Conservation (phyloP, 2,113 vertebrate species). For the Nerophis ophidion region DNA sequence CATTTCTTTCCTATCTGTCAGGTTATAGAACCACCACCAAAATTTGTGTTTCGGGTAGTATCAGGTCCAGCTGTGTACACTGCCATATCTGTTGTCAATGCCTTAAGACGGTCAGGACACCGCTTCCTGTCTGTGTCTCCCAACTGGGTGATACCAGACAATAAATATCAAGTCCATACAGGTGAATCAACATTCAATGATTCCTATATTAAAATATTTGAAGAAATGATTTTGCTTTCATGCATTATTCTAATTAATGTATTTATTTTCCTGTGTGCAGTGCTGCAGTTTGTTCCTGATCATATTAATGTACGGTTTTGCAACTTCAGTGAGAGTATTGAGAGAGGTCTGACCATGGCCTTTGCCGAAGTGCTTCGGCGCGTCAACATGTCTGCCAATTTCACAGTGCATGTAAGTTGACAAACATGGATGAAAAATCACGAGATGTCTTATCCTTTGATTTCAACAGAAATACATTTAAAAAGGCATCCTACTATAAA, state of each 20-base stretch:
- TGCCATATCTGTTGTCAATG: conserved; percentile 85
- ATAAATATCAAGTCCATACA: conserved; percentile 86
- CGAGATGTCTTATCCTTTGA: background rate
- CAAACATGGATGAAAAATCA: background rate
- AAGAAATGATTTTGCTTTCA: background rate
- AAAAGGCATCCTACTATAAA: background rate
- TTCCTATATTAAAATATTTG: background rate
- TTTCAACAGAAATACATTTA: background rate
- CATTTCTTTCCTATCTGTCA: conserved; percentile 39
- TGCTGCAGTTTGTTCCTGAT: conserved; percentile 92
- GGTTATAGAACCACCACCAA: conserved; percentile 83
- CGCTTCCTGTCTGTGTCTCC: conserved; percentile 78
- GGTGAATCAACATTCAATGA: conserved; percentile 67
- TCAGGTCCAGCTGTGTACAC: conserved; percentile 89
- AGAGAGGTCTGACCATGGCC: conserved; percentile 82
- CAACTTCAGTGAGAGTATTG: conserved; percentile 85
- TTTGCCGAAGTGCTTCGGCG: conserved; percentile 80
- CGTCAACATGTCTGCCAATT: conserved; percentile 74
- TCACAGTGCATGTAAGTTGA: conserved; percentile 84
- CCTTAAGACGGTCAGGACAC: conserved; percentile 72
- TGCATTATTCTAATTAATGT: background rate
- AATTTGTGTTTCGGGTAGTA: conserved; percentile 84
- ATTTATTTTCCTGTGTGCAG: conserved; percentile 56
- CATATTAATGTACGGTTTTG: conserved; percentile 82
- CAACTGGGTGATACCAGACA: conserved; percentile 73